Percentiles rank a stretch among this genome's conserved stretches.
phyloP scores from a whole-genome alignment of 2,113 vertebrate species.

The Aphyosemion australe region DNA sequence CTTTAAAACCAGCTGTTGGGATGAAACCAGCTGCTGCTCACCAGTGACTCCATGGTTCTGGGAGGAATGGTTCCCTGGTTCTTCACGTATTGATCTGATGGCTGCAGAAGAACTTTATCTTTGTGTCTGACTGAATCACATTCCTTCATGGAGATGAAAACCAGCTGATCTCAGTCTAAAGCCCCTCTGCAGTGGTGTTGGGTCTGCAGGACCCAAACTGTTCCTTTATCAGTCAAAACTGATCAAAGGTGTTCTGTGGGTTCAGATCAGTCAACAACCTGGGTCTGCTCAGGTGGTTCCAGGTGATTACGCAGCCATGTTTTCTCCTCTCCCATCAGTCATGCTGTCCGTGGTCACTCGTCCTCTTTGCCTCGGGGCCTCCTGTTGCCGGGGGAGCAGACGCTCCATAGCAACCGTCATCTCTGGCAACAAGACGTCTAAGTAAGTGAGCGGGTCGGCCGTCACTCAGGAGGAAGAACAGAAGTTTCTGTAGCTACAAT shows the following conservation, averaged over 20 bases:
- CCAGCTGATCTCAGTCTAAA: too few species aligned
- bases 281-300: neutral
- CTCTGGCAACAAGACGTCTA: slow-evolving; percentile 71
- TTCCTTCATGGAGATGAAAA: too few species aligned
- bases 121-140: neutral
- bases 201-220: too few species aligned
- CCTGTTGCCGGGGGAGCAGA: slow-evolving; percentile 26
- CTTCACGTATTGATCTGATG: neutral
- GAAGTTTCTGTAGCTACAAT: too few species aligned
- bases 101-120: neutral
- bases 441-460: slow-evolving; percentile 53
- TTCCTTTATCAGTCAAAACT: too few species aligned
- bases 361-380: slow-evolving; percentile 6
- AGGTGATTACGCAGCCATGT: neutral
- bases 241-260: too few species aligned
- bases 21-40: neutral
- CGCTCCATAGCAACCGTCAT: slow-evolving; percentile 67
- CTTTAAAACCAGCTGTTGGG: neutral
- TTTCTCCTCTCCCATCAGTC: slow-evolving; percentile 23
- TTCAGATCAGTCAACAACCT: neutral
- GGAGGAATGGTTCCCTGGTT: neutral
- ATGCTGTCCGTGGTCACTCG: slow-evolving; percentile 51
- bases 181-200: too few species aligned
- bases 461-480: neutral
- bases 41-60: neutral